Evolutionary conservation across 2,888 invertebrate species (phyloP).

Genomic region (Acrocyrtus sp.): DNA sequence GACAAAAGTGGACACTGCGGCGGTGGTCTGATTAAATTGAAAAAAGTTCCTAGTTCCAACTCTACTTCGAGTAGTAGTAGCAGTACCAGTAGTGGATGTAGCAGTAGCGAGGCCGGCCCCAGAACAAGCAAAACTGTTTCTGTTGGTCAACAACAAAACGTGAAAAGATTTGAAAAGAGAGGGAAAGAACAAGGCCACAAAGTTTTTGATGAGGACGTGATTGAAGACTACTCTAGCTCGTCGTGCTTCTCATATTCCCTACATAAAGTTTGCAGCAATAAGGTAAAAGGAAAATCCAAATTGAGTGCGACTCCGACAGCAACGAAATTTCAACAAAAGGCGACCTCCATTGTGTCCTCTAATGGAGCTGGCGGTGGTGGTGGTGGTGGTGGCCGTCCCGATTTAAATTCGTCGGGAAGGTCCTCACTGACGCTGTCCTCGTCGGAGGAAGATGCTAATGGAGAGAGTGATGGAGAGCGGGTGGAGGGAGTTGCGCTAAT

Average conservation of each 20-base stretch:
- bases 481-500: neutral
- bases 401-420: neutral
- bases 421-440: neutral
- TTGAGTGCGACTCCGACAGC: neutral
- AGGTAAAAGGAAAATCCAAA: neutral
- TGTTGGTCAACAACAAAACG: conserved; percentile 13
- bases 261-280: neutral
- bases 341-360: neutral
- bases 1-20: neutral
- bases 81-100: neutral
- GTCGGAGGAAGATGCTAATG: neutral
- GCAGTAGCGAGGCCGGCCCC: neutral
- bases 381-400: too few relatives aligned
- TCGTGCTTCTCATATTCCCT: neutral
- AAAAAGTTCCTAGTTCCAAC: conserved; percentile 17
- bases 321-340: neutral
- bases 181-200: neutral
- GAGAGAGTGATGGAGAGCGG: neutral
- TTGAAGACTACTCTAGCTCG: neutral
- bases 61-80: neutral
- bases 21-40: conserved; percentile 32
- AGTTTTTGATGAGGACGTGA: conserved; percentile 1
- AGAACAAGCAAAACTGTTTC: neutral
- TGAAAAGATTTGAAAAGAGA: conserved; percentile 12
- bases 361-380: too few relatives aligned